Evolutionary conservation across 2,797 vertebrate genomes (phyloP).

Genomic region (Pipistrellus kuhlii): DNA sequence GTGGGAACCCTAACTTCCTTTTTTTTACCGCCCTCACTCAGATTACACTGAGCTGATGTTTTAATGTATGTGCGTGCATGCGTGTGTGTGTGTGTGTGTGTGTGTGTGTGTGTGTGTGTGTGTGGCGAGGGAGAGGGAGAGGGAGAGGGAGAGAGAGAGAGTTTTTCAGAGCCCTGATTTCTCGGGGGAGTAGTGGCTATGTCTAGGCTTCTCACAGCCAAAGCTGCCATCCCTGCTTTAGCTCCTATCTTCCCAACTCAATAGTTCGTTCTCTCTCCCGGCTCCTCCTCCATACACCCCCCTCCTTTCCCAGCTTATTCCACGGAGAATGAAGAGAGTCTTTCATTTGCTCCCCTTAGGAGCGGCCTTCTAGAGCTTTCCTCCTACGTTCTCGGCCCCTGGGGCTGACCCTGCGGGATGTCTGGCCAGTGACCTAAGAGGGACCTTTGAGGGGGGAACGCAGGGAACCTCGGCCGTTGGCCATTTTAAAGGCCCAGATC

Average conservation of each 20-base stretch:
- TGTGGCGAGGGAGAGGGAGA: neutral
- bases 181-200: neutral
- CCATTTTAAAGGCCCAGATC: neutral
- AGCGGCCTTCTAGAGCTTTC: constrained; percentile 34
- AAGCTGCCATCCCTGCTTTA: neutral
- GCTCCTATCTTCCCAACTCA: neutral
- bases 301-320: neutral
- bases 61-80: neutral
- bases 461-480: neutral
- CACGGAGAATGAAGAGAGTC: constrained; percentile 16
- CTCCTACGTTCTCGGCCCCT: neutral
- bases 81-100: neutral
- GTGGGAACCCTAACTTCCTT: neutral
- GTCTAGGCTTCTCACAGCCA: neutral
- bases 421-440: neutral
- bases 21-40: neutral
- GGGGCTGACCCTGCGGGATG: neutral
- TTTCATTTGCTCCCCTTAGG: constrained; percentile 6
- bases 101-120: neutral
- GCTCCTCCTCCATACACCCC: neutral
- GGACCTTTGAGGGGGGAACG: neutral
- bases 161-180: neutral
- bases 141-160: neutral
- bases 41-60: constrained; percentile 15
- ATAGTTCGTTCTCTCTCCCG: neutral